Evolutionary conservation across 2,113 vertebrate species (phyloP).

Genomic region (Poecilia latipinna): DNA sequence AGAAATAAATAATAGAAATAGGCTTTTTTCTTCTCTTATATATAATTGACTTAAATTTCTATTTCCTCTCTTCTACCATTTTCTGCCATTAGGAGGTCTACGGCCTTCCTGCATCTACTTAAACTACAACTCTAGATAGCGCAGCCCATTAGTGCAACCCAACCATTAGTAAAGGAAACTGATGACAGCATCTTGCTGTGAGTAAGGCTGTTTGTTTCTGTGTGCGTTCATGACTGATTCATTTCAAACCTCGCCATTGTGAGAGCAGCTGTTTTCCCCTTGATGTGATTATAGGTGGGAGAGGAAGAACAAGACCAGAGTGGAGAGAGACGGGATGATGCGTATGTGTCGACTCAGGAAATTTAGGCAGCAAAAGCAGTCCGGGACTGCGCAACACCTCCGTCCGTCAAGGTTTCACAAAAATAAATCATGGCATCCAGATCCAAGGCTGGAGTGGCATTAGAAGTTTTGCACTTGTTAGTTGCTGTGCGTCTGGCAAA

Average conservation of each 20-base stretch:
- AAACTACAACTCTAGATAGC: conserved; percentile 5
- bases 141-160: conserved; percentile 26
- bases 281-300: conserved; percentile 51
- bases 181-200: conserved; percentile 42
- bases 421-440: not conserved
- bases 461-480: not conserved
- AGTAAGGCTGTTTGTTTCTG: conserved; percentile 35
- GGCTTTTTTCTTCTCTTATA: not conserved
- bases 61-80: not conserved
- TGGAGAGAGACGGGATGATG: conserved; percentile 1
- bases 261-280: conserved; percentile 52
- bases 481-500: not conserved
- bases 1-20: not conserved
- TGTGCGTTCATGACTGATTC: conserved; percentile 35
- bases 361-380: not conserved
- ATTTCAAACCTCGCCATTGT: conserved; percentile 50
- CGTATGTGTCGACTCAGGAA: not conserved
- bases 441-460: not conserved
- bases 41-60: not conserved
- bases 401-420: not conserved
- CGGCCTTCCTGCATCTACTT: not conserved
- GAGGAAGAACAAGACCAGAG: not conserved
- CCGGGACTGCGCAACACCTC: no score
- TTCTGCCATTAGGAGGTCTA: not conserved
- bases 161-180: conserved; percentile 25